These are phyloP conservation scores for Archilochus colubris DNA, from an alignment of 2,113 vertebrate species.

Conservation along the genomic window DNA sequence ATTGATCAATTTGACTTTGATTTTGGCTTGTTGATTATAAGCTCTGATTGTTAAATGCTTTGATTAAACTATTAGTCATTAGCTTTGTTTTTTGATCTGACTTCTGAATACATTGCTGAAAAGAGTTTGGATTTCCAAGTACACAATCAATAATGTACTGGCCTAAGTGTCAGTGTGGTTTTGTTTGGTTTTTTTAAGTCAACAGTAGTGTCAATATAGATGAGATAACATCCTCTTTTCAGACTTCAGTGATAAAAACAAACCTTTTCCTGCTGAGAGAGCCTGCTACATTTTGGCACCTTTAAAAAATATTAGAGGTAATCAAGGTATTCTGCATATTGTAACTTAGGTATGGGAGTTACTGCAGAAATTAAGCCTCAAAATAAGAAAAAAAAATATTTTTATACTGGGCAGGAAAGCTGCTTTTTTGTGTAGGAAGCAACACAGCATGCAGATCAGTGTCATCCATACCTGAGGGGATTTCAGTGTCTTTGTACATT, in stretches of 20 bases:
- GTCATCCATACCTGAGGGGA: not conserved
- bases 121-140: slow-evolving; percentile 16
- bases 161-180: not conserved
- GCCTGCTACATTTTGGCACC: not conserved
- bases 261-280: not conserved
- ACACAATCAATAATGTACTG: not conserved
- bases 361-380: not conserved
- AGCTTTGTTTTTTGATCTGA: not conserved
- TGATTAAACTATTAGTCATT: not conserved
- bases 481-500: not conserved
- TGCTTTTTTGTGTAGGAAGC: not conserved
- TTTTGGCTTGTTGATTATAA: not conserved
- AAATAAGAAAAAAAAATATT: not conserved
- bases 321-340: not conserved
- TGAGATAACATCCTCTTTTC: not conserved
- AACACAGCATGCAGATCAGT: not conserved
- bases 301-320: not conserved
- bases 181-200: not conserved
- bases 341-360: not conserved
- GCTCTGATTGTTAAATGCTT: not conserved
- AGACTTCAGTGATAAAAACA: not conserved
- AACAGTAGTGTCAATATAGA: not conserved
- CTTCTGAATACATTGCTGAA: not conserved
- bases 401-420: not conserved
- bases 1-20: not conserved